Percentiles rank a stretch among this genome's conserved stretches.
phyloP scores from a whole-genome alignment of 53 echinoderm and acorn worm species.

The Echinometra lucunter region DNA sequence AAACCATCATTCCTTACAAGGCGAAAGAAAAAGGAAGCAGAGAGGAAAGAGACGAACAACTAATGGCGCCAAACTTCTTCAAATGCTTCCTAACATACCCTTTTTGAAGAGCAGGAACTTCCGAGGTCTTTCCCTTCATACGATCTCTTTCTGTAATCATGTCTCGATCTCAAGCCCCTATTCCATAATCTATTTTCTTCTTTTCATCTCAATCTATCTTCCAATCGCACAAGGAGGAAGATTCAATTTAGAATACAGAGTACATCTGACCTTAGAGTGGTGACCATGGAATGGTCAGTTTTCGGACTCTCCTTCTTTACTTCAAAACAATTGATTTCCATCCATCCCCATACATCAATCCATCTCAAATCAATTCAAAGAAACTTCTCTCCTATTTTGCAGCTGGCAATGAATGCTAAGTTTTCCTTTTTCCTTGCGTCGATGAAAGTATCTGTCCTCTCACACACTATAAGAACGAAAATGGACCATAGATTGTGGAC shows the following conservation, averaged over 20 bases:
- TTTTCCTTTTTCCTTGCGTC: not conserved
- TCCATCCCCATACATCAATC: not conserved
- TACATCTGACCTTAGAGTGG: not conserved
- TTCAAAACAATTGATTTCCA: not conserved
- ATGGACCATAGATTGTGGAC: not conserved
- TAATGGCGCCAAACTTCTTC: slow-evolving; percentile 21
- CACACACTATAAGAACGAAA: no score
- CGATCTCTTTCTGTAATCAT: not conserved
- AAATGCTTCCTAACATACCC: not conserved
- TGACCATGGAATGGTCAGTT: not conserved
- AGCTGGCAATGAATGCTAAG: not conserved
- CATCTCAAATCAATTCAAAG: not conserved
- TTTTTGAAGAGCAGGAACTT: slow-evolving; percentile 22
- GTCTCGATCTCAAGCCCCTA: not conserved
- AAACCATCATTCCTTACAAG: no score
- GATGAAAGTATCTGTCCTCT: not conserved
- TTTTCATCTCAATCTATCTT: not conserved
- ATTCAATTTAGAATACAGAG: not conserved
- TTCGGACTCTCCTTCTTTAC: not conserved
- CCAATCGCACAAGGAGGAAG: not conserved
- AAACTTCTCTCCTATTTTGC: not conserved
- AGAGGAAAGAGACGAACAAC: not conserved
- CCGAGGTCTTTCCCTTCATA: slow-evolving; percentile 25
- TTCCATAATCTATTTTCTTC: not conserved
- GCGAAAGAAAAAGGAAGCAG: not conserved